Evolutionary conservation across 2,797 vertebrate species (phyloP).

Genomic region (Australoheros facetus): DNA sequence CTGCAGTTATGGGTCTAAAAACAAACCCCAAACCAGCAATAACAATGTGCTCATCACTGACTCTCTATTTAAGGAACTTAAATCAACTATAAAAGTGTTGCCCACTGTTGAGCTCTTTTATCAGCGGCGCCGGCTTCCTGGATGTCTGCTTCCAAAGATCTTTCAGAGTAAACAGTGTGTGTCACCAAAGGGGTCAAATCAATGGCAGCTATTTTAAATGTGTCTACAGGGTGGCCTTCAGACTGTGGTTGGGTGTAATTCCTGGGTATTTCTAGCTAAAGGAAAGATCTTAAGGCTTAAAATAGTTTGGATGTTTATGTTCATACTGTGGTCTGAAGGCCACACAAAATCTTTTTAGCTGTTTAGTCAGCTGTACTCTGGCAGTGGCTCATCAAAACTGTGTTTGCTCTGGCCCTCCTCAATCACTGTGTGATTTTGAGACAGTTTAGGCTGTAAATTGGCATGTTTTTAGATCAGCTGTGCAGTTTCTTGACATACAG

Average conservation of each 20-base stretch:
- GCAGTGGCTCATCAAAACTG: neutral
- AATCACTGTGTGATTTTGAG: neutral
- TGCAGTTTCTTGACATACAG: neutral
- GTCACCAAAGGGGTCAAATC: slow-evolving; percentile 34
- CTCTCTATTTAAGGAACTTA: slow-evolving; percentile 38
- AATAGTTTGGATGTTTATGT: neutral
- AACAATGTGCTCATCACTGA: slow-evolving; percentile 29
- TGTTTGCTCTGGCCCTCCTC: neutral
- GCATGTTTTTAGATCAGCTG: neutral
- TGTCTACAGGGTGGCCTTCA: neutral
- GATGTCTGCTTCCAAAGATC: slow-evolving; percentile 15
- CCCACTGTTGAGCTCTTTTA: slow-evolving; percentile 11
- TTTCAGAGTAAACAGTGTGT: slow-evolving; percentile 1
- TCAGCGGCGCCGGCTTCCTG: slow-evolving; percentile 13
- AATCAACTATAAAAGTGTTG: slow-evolving; percentile 49
- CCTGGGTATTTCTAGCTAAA: neutral
- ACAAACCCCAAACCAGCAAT: slow-evolving; percentile 36
- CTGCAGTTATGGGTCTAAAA: slow-evolving; percentile 23
- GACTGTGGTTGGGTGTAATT: neutral
- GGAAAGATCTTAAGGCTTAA: neutral
- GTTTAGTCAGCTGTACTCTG: neutral
- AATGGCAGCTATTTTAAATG: slow-evolving; percentile 7
- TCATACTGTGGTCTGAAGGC: neutral
- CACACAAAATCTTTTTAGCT: neutral
- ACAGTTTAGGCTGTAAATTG: neutral